These are phyloP conservation scores for Diloba caeruleocephala DNA, from an alignment of 2,888 invertebrate species.

Conservation along the genomic window DNA sequence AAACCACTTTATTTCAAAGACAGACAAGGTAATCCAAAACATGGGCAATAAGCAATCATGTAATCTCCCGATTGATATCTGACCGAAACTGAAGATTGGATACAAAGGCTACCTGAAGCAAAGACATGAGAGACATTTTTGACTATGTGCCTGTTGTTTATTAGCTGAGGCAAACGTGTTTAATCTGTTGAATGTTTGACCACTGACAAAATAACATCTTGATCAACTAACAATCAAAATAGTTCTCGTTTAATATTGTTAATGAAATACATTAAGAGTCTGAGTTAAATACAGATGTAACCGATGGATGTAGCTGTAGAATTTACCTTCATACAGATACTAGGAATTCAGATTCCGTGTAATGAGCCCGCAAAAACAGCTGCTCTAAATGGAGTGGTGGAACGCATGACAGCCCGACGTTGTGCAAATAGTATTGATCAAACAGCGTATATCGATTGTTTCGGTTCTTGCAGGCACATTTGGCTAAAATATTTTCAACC, in stretches of 20 bases:
- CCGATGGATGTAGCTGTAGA: too few relatives aligned
- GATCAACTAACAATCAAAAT: too few relatives aligned
- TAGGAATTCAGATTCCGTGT: slow-evolving; percentile 5
- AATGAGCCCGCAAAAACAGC: slow-evolving; percentile 4
- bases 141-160: not conserved
- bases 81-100: not conserved
- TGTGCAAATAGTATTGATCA: slow-evolving; percentile 53
- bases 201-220: too few relatives aligned
- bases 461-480: slow-evolving; percentile 22
- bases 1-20: not conserved
- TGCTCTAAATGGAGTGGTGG: slow-evolving; percentile 20
- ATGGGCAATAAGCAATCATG: too few relatives aligned
- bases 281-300: too few relatives aligned
- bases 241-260: too few relatives aligned
- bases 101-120: not conserved
- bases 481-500: slow-evolving; percentile 29
- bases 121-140: too few relatives aligned
- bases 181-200: not conserved
- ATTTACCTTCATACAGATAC: not conserved
- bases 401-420: slow-evolving; percentile 23
- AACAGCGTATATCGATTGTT: slow-evolving; percentile 45
- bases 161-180: not conserved
- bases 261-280: too few relatives aligned
- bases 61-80: not conserved
- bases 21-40: not conserved